Evolutionary conservation across 2,888 invertebrate species (phyloP), one percentile per base, ranked within the genome.

Genomic region (Drosophila anceps): DNA sequence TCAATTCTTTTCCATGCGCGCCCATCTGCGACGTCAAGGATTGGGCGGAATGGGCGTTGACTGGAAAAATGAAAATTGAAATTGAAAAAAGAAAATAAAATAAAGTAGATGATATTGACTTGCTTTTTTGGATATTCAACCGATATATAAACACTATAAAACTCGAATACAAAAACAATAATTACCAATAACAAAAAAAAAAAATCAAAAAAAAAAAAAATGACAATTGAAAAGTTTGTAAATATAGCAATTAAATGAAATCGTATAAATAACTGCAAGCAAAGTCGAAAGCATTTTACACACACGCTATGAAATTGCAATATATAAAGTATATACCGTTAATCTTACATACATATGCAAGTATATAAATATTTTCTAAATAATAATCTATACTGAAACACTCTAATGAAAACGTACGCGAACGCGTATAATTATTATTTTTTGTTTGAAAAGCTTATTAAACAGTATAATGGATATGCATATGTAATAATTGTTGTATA

Each of bases 401-500:
- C 63, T 63, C 68, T 79, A 75, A 24, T 35, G 33, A 74, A 55
- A 46, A 50, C 73, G 54, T 69, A 73, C 64, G 65, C 58, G 68
- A 60, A 51, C 31, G 50, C 79, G 66, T 65, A 2, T n/a, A n/a
- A 48, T 66, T 68, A 71, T 66, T 69, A 75, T 48, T 60, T 69
- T 72, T 73, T 74, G 73, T 66, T 68, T 71, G 64, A 55, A 61
- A 62, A 65, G 81, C 73, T 78, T 70, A 78, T 75, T 71, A 76
- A 69, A 73, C 48, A 71, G 35, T 51, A 63, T 80, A 73, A 76
- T 64, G 64, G 65, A 68, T 55, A 72, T 39, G 67, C 74, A 71
- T 75, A 68, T 81, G 66, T 74, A 82, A 79, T 81, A 79, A 82
- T 82, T 82, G 82, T 82, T 82, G 83, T 82, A 79, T 70, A 82